Evolutionary conservation across 2,113 vertebrate genomes (phyloP).

Genomic region (Chrysemys picta): DNA sequence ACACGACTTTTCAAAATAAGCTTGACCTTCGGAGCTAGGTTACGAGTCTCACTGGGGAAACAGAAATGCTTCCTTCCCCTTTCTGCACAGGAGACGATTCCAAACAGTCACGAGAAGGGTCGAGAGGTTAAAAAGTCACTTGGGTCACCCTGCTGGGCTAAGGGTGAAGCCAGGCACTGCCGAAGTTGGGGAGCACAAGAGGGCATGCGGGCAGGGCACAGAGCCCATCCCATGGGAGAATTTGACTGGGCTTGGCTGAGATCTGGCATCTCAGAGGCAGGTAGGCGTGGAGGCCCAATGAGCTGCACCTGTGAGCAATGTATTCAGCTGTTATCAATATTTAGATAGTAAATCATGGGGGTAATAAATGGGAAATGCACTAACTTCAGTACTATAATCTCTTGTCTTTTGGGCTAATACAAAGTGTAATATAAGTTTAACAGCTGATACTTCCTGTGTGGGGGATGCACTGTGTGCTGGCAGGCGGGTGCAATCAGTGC

Average conservation of each 20-base stretch:
- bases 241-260: not conserved
- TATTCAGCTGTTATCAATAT: not conserved
- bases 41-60: not conserved
- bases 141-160: not conserved
- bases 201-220: not conserved
- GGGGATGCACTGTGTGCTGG: too few relatives aligned
- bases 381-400: not conserved
- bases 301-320: not conserved
- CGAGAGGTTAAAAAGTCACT: not conserved
- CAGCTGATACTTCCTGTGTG: not conserved
- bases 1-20: not conserved
- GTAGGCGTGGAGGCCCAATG: not conserved
- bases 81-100: not conserved
- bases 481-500: not conserved
- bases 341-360: not conserved
- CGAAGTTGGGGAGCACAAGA: not conserved
- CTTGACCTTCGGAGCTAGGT: not conserved
- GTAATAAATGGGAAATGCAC: not conserved
- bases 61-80: not conserved
- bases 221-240: not conserved
- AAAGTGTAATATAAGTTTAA: not conserved
- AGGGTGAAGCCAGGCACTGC: not conserved
- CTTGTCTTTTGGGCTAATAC: not conserved
- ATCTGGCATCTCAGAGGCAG: not conserved
- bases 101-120: not conserved